Conservation (phyloP, 2,797 vertebrate genomes). For the Cuniculus paca region DNA sequence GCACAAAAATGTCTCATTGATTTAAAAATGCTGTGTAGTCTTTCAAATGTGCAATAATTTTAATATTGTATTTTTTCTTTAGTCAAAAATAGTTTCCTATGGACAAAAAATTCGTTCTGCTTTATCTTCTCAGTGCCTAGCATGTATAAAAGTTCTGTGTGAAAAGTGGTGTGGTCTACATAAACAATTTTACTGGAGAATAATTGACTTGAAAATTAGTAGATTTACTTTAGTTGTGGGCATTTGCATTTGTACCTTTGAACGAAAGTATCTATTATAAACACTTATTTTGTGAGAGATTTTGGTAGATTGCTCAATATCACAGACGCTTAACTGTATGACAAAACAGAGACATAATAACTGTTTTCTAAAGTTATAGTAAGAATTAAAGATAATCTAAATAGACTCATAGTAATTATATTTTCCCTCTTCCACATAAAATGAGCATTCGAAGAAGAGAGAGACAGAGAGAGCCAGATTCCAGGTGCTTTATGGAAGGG, state of each 20-base stretch:
- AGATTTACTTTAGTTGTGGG: background rate
- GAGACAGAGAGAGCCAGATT: background rate
- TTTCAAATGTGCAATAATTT: background rate
- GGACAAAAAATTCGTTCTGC: background rate
- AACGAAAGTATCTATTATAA: background rate
- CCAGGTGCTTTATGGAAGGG: too few species aligned
- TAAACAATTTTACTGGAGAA: background rate
- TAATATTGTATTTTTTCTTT: background rate
- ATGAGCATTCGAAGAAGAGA: background rate
- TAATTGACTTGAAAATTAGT: background rate
- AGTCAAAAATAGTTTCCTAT: background rate
- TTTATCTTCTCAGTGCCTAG: background rate
- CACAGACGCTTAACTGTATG: background rate
- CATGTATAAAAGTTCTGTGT: background rate
- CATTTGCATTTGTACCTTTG: background rate
- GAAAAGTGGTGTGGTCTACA: background rate
- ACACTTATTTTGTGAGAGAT: background rate
- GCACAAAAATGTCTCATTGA: background rate
- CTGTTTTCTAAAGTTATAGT: background rate
- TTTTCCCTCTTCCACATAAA: background rate
- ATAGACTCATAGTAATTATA: background rate
- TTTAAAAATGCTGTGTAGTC: background rate
- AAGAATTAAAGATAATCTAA: constrained; percentile 52
- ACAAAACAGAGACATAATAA: background rate
- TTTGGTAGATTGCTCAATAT: background rate